Base-by-base conservation (phyloP, 2,888 invertebrate species). In the Melanophora roralis region DNA sequence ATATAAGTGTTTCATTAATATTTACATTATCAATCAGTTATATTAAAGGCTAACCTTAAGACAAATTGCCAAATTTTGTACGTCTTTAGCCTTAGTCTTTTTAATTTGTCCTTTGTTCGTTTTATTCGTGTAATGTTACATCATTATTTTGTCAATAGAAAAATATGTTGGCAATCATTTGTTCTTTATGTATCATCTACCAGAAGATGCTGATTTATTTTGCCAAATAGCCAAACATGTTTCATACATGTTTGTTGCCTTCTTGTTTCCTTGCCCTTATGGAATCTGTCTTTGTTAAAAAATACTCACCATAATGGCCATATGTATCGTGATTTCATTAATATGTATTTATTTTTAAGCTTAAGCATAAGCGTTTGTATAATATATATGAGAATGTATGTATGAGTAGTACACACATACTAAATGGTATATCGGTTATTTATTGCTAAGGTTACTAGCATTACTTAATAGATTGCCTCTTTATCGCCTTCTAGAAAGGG, bases 41-140 rank as follows among this genome's bases (percentile, higher is more conserved):
- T 49, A 72, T 27, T 67, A 51, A 75, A 72, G 7, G 40, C 51
- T 62, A 62, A 27, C 67, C 72, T 68, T 62, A 49, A 67, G 57
- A 75, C 62, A 72, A 76, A 72, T 76, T 64, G 55, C 49, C 57
- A 75, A 72, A 72, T 23, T 74, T 78, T 74, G 14, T 64, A 69
- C 32, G 7, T 53, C 40, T 65, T 59, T 55, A 72, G 9, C 16
- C 40, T 21, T 12, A 21, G 32, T 43, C 23, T 23, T 21, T 32
- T 1, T 11, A 8, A 36, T 65, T 43, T 3, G 23, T 32, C 5
- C 16, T 43, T 53, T 27, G 60, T 27, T 23, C 16, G 21, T 51
- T 36, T 47, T 27, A 23, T 59, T 64, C 57, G 3, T 27, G 27
- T 27, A 5, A 27, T 27, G 27, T 27, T 27, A n/a, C 45, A 36